These are phyloP conservation scores for Fragum whitleyi DNA, from an alignment of 2,888 invertebrate genomes.

Conservation along the genomic window DNA sequence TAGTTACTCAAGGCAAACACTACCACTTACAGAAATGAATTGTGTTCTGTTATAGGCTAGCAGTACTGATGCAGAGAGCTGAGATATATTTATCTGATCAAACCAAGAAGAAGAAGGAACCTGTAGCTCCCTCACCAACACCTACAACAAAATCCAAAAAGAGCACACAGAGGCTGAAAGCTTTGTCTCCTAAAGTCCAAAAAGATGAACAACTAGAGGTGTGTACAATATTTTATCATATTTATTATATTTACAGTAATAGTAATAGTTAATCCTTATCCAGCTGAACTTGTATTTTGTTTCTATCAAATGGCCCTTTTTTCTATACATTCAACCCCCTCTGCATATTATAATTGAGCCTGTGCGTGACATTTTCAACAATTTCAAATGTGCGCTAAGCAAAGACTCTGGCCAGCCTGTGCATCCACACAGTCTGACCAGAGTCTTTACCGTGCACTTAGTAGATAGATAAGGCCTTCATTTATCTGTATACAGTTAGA, in stretches of 20 bases:
- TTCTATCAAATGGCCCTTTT: neutral
- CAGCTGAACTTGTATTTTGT: neutral
- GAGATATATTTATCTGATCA: constrained; percentile 79
- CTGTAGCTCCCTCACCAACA: constrained; percentile 65
- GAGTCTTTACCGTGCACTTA: too few species aligned
- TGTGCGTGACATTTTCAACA: too few species aligned
- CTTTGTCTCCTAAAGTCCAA: constrained; percentile 79
- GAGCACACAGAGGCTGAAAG: constrained; percentile 72
- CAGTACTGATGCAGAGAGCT: constrained; percentile 77
- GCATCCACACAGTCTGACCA: too few species aligned
- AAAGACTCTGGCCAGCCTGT: too few species aligned
- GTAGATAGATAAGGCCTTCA: too few species aligned
- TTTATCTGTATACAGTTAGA: too few species aligned
- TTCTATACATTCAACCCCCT: neutral
- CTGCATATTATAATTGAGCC: too few species aligned
- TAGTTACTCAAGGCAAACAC: too few species aligned
- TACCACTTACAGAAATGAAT: neutral
- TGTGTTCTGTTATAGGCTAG: constrained; percentile 70
- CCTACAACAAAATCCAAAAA: constrained; percentile 72
- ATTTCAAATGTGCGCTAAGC: too few species aligned
- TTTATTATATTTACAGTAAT: too few species aligned
- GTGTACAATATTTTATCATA: too few species aligned
- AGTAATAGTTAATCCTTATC: too few species aligned
- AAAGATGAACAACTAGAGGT: constrained; percentile 82
- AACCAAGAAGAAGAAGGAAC: constrained; percentile 68